Percentiles rank a stretch among this genome's conserved stretches.
These are phyloP conservation scores for Arizona elegans DNA, from an alignment of 2,113 vertebrate species.

Conservation along the genomic window DNA sequence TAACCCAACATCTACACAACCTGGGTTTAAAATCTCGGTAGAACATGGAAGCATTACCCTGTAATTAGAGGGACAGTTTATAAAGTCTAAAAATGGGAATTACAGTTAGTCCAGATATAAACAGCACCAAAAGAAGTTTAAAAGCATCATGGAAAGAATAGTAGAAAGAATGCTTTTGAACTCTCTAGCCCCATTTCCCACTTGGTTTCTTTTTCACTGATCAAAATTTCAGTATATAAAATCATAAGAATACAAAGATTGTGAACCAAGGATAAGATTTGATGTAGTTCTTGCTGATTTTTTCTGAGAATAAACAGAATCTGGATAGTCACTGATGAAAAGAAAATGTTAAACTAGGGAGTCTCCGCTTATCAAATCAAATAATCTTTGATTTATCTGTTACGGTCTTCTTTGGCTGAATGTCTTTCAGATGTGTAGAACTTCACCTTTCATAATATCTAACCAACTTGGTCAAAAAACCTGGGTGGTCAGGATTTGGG, in stretches of 20 bases:
- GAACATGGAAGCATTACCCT: not conserved
- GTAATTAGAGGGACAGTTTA: not conserved
- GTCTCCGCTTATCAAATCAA: not conserved
- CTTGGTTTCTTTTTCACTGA: not conserved
- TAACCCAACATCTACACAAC: not conserved
- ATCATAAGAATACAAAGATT: not conserved
- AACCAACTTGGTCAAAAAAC: not conserved
- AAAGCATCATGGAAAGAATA: not conserved
- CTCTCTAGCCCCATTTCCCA: not conserved
- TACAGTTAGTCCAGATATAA: not conserved
- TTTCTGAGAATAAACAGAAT: not conserved
- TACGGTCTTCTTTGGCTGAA: not conserved
- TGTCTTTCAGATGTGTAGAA: not conserved
- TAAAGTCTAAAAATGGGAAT: not conserved
- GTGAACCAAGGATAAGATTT: not conserved
- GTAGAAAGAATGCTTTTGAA: not conserved
- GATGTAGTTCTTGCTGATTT: not conserved
- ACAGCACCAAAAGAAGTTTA: not conserved
- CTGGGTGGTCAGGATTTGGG: not conserved
- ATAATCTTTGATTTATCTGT: not conserved
- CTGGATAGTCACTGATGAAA: not conserved
- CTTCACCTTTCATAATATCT: not conserved
- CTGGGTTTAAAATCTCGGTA: not conserved
- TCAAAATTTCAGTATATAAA: not conserved
- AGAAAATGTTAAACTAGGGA: not conserved